Conservation (phyloP, 2,888 invertebrate genomes). For the Listrodromus nycthemerus region DNA sequence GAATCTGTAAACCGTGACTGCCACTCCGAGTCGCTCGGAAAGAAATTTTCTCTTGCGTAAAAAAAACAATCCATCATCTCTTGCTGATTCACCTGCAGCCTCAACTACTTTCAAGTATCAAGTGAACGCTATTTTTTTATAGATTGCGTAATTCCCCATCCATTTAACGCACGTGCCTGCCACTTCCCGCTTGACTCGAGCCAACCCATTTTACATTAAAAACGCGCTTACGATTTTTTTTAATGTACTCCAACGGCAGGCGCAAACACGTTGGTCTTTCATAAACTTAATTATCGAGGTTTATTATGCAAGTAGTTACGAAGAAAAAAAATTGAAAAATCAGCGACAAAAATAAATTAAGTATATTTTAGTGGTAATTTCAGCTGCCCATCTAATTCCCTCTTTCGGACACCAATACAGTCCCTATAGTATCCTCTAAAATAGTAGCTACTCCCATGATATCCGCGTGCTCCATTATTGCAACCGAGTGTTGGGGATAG, state of each 20-base stretch:
- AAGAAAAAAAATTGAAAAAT: too few relatives aligned
- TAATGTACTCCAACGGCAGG: too few relatives aligned
- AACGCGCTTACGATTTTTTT: too few relatives aligned
- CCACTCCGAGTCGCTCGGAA: not conserved
- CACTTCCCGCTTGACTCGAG: not conserved
- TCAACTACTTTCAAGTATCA: constrained; percentile 29
- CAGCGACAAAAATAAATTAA: too few relatives aligned
- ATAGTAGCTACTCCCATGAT: not conserved
- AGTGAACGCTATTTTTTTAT: not conserved
- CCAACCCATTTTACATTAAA: not conserved
- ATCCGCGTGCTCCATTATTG: constrained; percentile 10
- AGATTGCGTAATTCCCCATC: not conserved
- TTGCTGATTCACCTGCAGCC: constrained; percentile 21
- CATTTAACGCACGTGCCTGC: not conserved
- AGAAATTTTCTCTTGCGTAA: not conserved
- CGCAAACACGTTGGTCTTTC: too few relatives aligned
- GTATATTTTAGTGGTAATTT: too few relatives aligned
- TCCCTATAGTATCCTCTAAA: not conserved
- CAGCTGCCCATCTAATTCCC: not conserved
- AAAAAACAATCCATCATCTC: constrained; percentile 31
- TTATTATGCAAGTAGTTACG: too few relatives aligned
- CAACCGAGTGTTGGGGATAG: constrained; percentile 16
- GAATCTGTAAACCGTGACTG: not conserved
- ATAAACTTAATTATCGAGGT: too few relatives aligned
- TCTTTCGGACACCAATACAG: not conserved